phyloP scores from a whole-genome alignment of 2,113 vertebrate species.

The Trichomycterus rosablanca region DNA sequence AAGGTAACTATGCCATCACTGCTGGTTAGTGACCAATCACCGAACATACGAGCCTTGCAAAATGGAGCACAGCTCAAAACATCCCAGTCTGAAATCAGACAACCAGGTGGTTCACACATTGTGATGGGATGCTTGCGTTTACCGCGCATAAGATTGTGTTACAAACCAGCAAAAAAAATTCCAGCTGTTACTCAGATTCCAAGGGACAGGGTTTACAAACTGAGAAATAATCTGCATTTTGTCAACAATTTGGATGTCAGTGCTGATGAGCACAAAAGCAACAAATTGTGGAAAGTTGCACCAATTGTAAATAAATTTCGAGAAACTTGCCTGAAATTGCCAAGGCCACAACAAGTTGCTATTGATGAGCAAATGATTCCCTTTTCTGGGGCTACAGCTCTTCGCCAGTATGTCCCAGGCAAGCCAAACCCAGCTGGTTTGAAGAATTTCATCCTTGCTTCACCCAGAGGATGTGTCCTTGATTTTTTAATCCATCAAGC shows the following conservation, averaged over 20 bases:
- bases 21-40: too few relatives aligned
- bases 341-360: constrained; percentile 15
- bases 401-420: constrained; percentile 27
- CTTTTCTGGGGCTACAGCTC: constrained; percentile 17
- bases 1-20: too few relatives aligned
- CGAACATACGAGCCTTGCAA: too few relatives aligned
- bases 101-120: too few relatives aligned
- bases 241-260: constrained; percentile 31
- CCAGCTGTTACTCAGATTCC: too few relatives aligned
- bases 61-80: too few relatives aligned
- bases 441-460: constrained; percentile 34
- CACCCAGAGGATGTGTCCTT: constrained; percentile 28
- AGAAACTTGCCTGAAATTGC: constrained; percentile 30
- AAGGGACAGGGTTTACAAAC: constrained; percentile 29
- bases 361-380: constrained; percentile 6
- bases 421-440: constrained; percentile 34
- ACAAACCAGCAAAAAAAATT: too few relatives aligned
- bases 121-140: too few relatives aligned
- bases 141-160: too few relatives aligned
- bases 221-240: constrained; percentile 38
- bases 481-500: constrained; percentile 33
- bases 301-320: constrained; percentile 23
- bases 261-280: constrained; percentile 29
- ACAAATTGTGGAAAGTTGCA: constrained; percentile 41
- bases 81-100: too few relatives aligned